phyloP scores from a whole-genome alignment of 1,140 invertebrate genomes.

The Leptestheria dahalacensis region DNA sequence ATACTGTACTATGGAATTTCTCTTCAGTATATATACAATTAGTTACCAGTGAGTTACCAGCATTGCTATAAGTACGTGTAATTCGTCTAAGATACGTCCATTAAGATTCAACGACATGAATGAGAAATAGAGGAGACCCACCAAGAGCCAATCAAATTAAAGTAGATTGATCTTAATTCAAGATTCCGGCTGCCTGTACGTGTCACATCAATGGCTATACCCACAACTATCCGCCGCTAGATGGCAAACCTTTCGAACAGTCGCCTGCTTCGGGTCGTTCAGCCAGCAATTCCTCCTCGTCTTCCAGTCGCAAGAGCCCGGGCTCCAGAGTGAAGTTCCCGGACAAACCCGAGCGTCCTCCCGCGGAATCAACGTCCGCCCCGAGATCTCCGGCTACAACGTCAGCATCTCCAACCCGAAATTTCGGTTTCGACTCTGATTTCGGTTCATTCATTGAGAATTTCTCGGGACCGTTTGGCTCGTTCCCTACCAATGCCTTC shows the following conservation, averaged over 20 bases:
- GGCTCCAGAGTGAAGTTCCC: too few species aligned
- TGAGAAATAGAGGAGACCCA: too few species aligned
- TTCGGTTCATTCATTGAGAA: neutral
- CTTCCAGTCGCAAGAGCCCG: neutral
- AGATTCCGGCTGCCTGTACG: constrained; percentile 66
- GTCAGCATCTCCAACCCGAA: neutral
- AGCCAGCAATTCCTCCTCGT: neutral
- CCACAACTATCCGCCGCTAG: constrained; percentile 22
- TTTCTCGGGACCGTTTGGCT: neutral
- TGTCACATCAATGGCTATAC: constrained; percentile 58
- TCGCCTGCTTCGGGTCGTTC: neutral
- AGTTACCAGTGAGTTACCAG: too few species aligned
- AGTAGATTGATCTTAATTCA: constrained; percentile 11
- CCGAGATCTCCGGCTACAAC: neutral
- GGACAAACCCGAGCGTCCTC: too few species aligned
- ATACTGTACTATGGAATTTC: too few species aligned
- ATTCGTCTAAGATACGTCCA: too few species aligned
- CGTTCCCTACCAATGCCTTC: neutral
- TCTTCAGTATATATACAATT: too few species aligned
- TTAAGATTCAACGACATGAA: too few species aligned
- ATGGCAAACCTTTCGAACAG: constrained; percentile 2
- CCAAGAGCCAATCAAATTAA: neutral
- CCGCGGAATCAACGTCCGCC: neutral
- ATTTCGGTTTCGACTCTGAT: neutral
- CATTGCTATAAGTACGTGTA: too few species aligned